A percentile compares a stretch with the other conserved stretches of the same genome.
These are phyloP conservation scores for Ianthella basta DNA, from an alignment of 37 sponge, comb jelly and placozoan genomes.

Conservation along the genomic window DNA sequence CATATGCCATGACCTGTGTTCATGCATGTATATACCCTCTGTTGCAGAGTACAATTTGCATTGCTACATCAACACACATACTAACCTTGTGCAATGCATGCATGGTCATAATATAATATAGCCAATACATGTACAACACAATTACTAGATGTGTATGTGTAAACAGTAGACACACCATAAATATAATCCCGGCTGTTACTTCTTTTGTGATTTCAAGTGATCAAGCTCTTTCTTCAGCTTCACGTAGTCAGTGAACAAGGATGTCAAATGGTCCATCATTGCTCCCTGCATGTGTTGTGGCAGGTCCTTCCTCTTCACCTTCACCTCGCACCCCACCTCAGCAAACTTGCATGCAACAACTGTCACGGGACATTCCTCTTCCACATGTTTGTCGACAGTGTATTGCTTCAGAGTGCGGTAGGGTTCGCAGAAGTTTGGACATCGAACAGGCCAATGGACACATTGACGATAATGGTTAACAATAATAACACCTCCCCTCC, in stretches of 20 bases:
- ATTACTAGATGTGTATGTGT: too few relatives aligned
- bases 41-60: too few relatives aligned
- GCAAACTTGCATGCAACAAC: slow-evolving; percentile 5
- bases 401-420: background rate
- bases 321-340: background rate
- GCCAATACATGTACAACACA: too few relatives aligned
- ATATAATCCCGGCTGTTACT: too few relatives aligned
- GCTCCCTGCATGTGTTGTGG: background rate
- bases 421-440: slow-evolving; percentile 8
- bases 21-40: too few relatives aligned
- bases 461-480: background rate
- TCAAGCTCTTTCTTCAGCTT: background rate
- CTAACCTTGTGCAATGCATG: too few relatives aligned
- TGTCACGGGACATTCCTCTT: slow-evolving; percentile 8
- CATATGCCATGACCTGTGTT: too few relatives aligned
- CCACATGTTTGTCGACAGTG: background rate
- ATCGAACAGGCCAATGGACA: slow-evolving; percentile 8
- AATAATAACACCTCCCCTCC: background rate
- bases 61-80: too few relatives aligned
- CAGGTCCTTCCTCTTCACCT: background rate
- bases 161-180: too few relatives aligned
- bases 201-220: too few relatives aligned
- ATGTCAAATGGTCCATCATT: background rate
- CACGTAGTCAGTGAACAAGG: background rate
- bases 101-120: too few relatives aligned